Evolutionary conservation across 2,888 invertebrate genomes (phyloP).

Genomic region (Antheraea yamamai): DNA sequence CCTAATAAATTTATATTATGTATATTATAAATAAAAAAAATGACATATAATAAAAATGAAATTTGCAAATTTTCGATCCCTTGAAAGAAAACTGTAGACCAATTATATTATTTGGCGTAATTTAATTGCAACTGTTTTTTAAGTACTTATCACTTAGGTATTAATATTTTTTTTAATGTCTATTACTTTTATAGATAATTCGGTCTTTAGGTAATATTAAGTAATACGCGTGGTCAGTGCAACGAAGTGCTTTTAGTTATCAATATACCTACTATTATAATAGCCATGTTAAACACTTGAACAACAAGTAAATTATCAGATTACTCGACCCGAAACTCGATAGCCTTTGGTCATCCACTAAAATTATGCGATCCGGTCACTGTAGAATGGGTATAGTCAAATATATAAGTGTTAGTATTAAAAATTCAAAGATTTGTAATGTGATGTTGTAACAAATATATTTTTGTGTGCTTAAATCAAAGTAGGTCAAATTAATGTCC

Average conservation of each 20-base stretch:
- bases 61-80: not conserved
- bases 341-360: conserved; percentile 69
- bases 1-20: no score
- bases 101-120: not conserved
- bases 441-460: no score
- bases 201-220: not conserved
- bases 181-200: not conserved
- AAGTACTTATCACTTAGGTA: no score
- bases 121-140: not conserved
- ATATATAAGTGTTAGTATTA: conserved; percentile 43
- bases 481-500: no score
- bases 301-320: conserved; percentile 62
- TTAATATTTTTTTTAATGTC: not conserved
- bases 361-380: conserved; percentile 49
- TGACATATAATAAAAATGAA: no score
- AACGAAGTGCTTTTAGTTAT: not conserved
- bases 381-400: conserved; percentile 30
- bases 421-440: no score
- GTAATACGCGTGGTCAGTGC: not conserved
- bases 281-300: conserved; percentile 27
- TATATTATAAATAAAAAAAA: no score
- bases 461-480: no score
- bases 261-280: not conserved
- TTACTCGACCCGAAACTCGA: conserved; percentile 73
- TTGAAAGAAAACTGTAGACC: not conserved